Conservation (phyloP, 2,113 vertebrate species). For the Elgaria multicarinata region DNA sequence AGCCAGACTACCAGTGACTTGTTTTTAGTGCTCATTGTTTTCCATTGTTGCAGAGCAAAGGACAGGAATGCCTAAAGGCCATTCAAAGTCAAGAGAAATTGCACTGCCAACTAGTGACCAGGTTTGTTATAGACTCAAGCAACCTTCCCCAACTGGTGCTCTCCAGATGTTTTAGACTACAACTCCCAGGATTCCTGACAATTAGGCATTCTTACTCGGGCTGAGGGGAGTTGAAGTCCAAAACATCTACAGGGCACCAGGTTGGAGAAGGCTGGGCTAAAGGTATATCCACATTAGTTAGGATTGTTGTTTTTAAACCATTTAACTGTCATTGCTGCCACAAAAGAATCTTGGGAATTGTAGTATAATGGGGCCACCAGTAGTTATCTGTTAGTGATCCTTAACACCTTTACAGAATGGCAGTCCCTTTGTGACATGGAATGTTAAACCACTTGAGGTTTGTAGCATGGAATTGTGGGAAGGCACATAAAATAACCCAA, state of each 20-base stretch:
- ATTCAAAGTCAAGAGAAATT: neutral
- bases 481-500: neutral
- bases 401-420: neutral
- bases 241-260: neutral
- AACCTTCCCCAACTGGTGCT: neutral
- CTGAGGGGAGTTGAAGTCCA: neutral
- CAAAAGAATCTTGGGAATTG: neutral
- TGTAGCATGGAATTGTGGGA: neutral
- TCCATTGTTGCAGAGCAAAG: conserved; percentile 27
- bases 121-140: neutral
- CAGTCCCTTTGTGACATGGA: neutral
- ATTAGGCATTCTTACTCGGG: neutral
- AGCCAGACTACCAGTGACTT: neutral
- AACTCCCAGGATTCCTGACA: neutral
- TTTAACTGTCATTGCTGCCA: too few species aligned
- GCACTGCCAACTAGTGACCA: neutral
- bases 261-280: neutral
- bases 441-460: neutral
- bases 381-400: neutral
- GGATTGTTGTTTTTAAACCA: neutral
- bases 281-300: neutral
- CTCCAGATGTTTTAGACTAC: neutral
- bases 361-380: neutral
- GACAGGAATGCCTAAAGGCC: neutral
- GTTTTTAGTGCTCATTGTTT: conserved; percentile 21